These are phyloP conservation scores for Chrysocyon brachyurus DNA, from an alignment of 2,797 vertebrate genomes.

Conservation along the genomic window DNA sequence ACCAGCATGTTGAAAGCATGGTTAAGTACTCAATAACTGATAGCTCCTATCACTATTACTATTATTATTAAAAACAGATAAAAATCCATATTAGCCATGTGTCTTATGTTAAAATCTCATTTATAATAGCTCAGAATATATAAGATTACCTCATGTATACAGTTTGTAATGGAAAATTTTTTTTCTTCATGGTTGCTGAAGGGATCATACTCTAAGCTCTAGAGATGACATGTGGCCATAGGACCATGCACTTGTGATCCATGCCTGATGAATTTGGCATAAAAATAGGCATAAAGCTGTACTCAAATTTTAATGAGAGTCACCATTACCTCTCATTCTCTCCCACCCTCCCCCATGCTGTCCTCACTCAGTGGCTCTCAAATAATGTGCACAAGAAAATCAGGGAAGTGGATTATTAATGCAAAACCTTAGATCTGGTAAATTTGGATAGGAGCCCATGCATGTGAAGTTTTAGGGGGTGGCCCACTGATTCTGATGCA, in stretches of 20 bases:
- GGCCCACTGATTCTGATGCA: neutral
- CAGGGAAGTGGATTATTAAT: neutral
- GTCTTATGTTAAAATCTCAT: neutral
- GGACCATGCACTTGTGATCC: neutral
- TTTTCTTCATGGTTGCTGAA: neutral
- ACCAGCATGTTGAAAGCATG: neutral
- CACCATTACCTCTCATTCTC: neutral
- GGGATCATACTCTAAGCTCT: neutral
- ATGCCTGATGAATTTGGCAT: neutral
- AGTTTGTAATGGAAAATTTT: constrained; percentile 21
- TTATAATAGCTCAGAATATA: constrained; percentile 2
- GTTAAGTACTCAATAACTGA: neutral
- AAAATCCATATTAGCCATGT: neutral
- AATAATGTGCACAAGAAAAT: neutral
- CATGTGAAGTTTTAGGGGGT: neutral
- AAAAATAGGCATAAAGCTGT: neutral
- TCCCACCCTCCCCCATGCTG: neutral
- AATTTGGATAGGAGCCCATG: neutral
- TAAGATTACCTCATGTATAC: neutral
- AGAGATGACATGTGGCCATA: neutral
- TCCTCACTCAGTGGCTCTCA: neutral
- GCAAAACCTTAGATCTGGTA: neutral
- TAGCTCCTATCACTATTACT: neutral
- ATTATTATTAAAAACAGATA: constrained; percentile 28
- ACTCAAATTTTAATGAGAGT: neutral